Evolutionary conservation across 2,113 vertebrate species (phyloP).

Genomic region (Austrofundulus limnaeus): DNA sequence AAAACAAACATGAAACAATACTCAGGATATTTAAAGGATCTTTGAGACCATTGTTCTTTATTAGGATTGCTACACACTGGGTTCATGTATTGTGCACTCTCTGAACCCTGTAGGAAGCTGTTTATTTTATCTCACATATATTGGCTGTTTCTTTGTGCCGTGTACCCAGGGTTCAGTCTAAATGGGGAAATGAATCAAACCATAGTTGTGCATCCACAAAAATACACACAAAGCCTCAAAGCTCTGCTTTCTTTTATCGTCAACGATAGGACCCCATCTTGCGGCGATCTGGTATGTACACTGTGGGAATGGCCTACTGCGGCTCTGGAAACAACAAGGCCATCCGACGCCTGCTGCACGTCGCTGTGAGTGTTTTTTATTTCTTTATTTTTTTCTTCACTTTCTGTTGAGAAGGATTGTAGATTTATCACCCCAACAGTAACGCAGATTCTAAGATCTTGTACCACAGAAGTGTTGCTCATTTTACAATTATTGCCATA

Average conservation of each 20-base stretch:
- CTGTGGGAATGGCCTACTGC: slow-evolving; percentile 98
- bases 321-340: slow-evolving; percentile 99
- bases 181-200: slow-evolving; percentile 18
- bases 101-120: not conserved
- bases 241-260: slow-evolving; percentile 68
- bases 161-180: slow-evolving; percentile 20
- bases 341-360: slow-evolving; percentile 94
- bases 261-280: slow-evolving; percentile 91
- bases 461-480: not conserved
- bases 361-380: slow-evolving; percentile 88
- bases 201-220: slow-evolving; percentile 19
- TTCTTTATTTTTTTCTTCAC: not conserved
- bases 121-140: slow-evolving; percentile 11
- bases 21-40: not conserved
- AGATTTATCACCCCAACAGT: slow-evolving; percentile 25
- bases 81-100: slow-evolving; percentile 24
- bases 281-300: slow-evolving; percentile 98
- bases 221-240: slow-evolving; percentile 38
- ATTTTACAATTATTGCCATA: not conserved
- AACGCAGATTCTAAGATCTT: not conserved
- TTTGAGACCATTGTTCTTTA: slow-evolving; percentile 1
- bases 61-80: not conserved
- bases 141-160: slow-evolving; percentile 12
- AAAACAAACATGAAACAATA: not conserved
- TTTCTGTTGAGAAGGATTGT: slow-evolving; percentile 5